Evolutionary conservation across 2,113 vertebrate genomes (phyloP).

Genomic region (Zingel zingel): DNA sequence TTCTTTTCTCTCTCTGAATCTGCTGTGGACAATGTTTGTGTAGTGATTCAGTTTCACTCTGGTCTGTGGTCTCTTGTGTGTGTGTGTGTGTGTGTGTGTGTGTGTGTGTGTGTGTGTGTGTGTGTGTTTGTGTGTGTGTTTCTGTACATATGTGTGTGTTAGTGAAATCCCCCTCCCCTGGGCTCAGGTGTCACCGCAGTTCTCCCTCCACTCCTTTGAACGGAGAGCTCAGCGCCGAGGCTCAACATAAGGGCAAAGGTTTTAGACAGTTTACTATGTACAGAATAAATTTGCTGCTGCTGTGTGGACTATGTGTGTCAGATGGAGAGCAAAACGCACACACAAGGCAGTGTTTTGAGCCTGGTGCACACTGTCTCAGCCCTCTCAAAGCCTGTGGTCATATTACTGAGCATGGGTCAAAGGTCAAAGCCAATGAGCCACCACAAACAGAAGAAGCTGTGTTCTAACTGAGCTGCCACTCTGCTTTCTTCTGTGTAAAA

Average conservation of each 20-base stretch:
- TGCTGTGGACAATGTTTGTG: neutral
- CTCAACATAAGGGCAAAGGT: conserved; percentile 42
- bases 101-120: conserved; percentile 18
- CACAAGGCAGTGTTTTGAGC: conserved; percentile 28
- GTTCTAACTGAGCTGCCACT: conserved; percentile 40
- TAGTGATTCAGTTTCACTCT: conserved; percentile 42
- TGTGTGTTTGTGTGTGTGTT: conserved; percentile 3
- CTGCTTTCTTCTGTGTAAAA: conserved; percentile 39
- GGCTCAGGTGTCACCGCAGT: conserved; percentile 60
- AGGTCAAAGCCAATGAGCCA: conserved; percentile 66
- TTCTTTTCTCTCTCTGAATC: conserved; percentile 15
- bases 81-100: neutral
- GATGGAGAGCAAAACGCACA: neutral
- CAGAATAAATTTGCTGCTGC: conserved; percentile 53
- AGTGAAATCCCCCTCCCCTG: conserved; percentile 28
- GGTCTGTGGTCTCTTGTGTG: conserved; percentile 34
- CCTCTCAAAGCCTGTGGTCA: conserved; percentile 53
- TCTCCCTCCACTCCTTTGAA: conserved; percentile 36
- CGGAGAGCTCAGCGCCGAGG: conserved; percentile 31
- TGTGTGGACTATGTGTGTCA: conserved; percentile 13
- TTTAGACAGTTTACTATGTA: conserved; percentile 43
- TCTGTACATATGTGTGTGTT: neutral
- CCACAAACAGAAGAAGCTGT: conserved; percentile 62
- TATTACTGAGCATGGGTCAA: conserved; percentile 60
- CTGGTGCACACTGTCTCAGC: conserved; percentile 31